Conservation (phyloP, 2,888 invertebrate species). For the Leptothorax acervorum region DNA sequence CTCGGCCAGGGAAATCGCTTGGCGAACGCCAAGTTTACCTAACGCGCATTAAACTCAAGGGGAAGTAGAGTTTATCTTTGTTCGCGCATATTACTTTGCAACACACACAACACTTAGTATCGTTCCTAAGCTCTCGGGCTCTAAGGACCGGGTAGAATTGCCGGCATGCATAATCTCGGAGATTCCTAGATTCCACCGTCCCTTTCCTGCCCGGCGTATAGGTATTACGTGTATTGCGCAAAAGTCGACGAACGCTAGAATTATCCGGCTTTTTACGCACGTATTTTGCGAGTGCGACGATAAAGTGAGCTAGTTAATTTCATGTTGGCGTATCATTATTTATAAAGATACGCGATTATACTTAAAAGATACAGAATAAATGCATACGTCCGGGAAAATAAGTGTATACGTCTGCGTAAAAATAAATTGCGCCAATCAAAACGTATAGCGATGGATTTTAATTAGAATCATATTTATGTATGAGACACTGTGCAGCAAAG, state of each 20-base stretch:
- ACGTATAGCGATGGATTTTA: not conserved
- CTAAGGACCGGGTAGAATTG: conserved; percentile 15
- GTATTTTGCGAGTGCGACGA: not conserved
- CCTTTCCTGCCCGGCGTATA: not conserved
- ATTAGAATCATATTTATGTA: not conserved
- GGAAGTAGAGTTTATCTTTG: conserved; percentile 27
- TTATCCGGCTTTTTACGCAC: not conserved
- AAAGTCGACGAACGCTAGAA: conserved; percentile 3
- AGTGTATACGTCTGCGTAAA: not conserved
- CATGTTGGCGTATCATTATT: not conserved
- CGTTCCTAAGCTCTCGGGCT: not conserved
- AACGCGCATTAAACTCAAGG: conserved; percentile 13
- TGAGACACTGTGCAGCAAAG: too few relatives aligned
- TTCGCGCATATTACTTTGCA: conserved; percentile 9
- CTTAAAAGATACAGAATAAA: not conserved
- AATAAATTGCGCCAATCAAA: not conserved
- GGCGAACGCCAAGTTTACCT: conserved; percentile 12
- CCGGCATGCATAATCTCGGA: conserved; percentile 11
- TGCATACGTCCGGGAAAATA: too few relatives aligned
- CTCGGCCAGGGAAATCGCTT: conserved; percentile 7
- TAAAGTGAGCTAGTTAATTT: conserved; percentile 2
- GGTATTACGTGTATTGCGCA: conserved; percentile 12
- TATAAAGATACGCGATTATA: not conserved
- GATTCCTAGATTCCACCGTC: conserved; percentile 28
- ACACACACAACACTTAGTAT: not conserved